Base-by-base conservation (phyloP, 2,113 vertebrate genomes). In the Gymnogyps californianus region DNA sequence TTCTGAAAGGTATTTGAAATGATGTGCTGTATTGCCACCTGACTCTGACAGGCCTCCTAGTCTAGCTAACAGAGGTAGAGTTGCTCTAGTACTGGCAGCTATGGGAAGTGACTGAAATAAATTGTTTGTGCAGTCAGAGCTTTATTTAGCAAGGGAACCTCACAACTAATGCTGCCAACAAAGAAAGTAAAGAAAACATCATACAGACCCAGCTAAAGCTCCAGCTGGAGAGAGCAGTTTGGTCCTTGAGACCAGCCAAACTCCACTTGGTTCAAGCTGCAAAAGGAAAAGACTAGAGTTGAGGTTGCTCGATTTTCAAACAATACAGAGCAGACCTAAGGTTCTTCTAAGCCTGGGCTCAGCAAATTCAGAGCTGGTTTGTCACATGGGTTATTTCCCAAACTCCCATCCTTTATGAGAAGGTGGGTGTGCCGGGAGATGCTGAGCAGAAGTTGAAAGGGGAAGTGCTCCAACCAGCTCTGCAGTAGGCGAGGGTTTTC, bases 61-160 rank as follows among this genome's bases (percentile, higher is more conserved):
- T 62, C 81, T 26, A 40, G 89, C 87, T 91, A 91, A 96, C 74
- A 59, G 54, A 80, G 62, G 84, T 62, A 61, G 87, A 94, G 75
- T 42, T 77, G 78, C 95, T 91, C 58, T 40, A 36, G 62, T 49
- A 94, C 55, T 0, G 0, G 75, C 89, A 94, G 89, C 66, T 72
- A 93, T 88, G 78, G 74, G 78, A 97, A 96, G 84, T 97, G 94
- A 93, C 82, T 95, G 91, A 95, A 95, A 96, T 90, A 96, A 95
- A 92, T 95, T 79, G 77, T 95, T 89, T 74, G 89, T 96, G 89
- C 85, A 89, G 83, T 54, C 70, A 87, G 88, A 90, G 88, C 71
- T 94, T 93, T 96, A 93, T 92, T 93, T 93, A 95, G 93, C 87
- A 72, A 85, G 61, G 89, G 82, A 87, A 92, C 79, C 77, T 95